Conservation (phyloP, 2,888 invertebrate species). For the Troides oblongomaculatus region DNA sequence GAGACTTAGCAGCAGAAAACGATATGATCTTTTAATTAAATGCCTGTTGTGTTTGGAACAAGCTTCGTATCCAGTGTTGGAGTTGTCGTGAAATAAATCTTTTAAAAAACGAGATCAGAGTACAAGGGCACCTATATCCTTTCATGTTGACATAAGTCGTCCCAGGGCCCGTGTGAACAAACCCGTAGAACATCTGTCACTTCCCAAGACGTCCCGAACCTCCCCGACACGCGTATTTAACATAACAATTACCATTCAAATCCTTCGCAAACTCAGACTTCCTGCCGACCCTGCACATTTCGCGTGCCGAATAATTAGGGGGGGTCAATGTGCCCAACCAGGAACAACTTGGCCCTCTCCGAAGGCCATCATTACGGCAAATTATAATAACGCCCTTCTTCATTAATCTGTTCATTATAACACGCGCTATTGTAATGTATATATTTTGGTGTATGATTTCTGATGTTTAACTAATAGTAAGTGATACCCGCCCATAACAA, state of each 20-base stretch:
- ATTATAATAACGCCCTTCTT: neutral
- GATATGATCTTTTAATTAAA: too few species aligned
- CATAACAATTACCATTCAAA: constrained; percentile 30
- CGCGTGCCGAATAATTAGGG: constrained; percentile 20
- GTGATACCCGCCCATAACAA: too few species aligned
- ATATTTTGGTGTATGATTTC: too few species aligned
- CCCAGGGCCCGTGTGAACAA: constrained; percentile 9
- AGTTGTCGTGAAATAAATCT: too few species aligned
- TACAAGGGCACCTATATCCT: neutral
- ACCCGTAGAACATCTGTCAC: constrained; percentile 24
- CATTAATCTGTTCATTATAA: neutral
- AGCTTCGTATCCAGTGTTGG: too few species aligned
- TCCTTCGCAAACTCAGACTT: constrained; percentile 25
- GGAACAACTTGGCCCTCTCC: constrained; percentile 15
- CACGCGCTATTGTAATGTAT: too few species aligned
- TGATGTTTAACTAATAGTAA: too few species aligned
- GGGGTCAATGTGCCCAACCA: constrained; percentile 20
- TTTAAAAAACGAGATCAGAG: too few species aligned
- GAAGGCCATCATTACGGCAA: constrained; percentile 7
- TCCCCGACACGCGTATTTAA: constrained; percentile 23
- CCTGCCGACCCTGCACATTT: constrained; percentile 23
- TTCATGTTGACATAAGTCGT: neutral
- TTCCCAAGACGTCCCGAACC: constrained; percentile 11
- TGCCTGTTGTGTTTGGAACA: too few species aligned
- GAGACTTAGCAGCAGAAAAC: too few species aligned